These are phyloP conservation scores for Drosophila putrida DNA, from an alignment of 2,888 invertebrate genomes.

Conservation along the genomic window DNA sequence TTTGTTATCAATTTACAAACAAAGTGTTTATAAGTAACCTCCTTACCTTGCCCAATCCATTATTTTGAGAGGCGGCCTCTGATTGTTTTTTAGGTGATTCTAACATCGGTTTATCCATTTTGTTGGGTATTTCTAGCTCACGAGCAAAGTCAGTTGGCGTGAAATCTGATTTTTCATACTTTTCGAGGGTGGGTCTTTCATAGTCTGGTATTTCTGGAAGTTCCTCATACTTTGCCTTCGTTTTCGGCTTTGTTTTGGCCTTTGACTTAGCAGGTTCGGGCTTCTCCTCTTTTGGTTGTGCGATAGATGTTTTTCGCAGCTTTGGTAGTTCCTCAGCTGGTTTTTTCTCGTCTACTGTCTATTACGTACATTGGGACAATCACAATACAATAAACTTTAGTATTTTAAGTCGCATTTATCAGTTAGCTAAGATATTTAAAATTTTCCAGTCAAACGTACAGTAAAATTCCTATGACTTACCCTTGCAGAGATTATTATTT, in stretches of 20 bases:
- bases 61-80: conserved; percentile 74
- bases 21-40: not conserved
- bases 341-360: conserved; percentile 81
- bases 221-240: conserved; percentile 87
- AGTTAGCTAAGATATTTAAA: not conserved
- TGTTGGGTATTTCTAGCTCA: conserved; percentile 81
- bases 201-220: conserved; percentile 90
- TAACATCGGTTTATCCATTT: conserved; percentile 82
- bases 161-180: conserved; percentile 88
- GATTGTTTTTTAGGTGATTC: conserved; percentile 70
- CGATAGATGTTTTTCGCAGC: conserved; percentile 82
- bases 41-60: conserved; percentile 83
- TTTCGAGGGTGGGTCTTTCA: conserved; percentile 90
- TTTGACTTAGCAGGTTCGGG: conserved; percentile 79
- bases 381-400: conserved; percentile 11
- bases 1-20: not conserved
- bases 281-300: conserved; percentile 82
- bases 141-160: conserved; percentile 85
- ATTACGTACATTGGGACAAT: conserved; percentile 13
- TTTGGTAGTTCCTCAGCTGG: conserved; percentile 83
- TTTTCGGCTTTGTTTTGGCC: conserved; percentile 68
- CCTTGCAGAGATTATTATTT: no score
- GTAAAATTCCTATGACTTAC: no score
- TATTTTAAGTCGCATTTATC: not conserved
- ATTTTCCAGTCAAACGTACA: no score